Evolutionary conservation across 2,113 vertebrate species (phyloP).

Genomic region (Aix galericulata): DNA sequence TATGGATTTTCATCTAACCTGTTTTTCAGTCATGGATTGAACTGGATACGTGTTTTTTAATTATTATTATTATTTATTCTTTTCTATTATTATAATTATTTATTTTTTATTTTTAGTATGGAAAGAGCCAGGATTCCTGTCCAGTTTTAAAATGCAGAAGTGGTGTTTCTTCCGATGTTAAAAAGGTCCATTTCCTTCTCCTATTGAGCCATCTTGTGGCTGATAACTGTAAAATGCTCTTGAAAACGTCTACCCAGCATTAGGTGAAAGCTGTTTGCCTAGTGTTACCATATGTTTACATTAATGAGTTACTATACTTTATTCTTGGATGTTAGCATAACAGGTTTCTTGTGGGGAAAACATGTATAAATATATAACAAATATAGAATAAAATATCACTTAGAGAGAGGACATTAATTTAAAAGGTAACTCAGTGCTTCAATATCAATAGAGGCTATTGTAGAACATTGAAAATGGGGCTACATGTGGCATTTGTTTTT

Average conservation of each 20-base stretch:
- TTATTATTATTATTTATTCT: too few species aligned
- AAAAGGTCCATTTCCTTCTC: constrained; percentile 26
- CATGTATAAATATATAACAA: neutral
- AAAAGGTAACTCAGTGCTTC: neutral
- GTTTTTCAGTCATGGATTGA: neutral
- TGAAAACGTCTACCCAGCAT: neutral
- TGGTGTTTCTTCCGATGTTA: rapidly evolving
- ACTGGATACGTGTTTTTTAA: neutral
- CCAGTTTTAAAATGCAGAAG: neutral
- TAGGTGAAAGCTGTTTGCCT: neutral
- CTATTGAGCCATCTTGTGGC: constrained; percentile 77
- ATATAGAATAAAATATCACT: neutral
- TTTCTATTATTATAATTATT: too few species aligned
- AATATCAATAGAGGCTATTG: neutral
- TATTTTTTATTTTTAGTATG: neutral
- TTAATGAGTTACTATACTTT: neutral
- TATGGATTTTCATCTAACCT: neutral
- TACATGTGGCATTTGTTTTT: neutral
- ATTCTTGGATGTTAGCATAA: neutral
- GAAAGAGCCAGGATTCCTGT: neutral
- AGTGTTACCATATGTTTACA: neutral
- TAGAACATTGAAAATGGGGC: neutral
- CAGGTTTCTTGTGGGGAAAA: rapidly evolving
- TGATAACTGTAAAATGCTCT: constrained; percentile 29
- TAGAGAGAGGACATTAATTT: neutral